These are phyloP conservation scores for Caenorhabditis sulstoni DNA, from an alignment of 2,888 invertebrate species.

Conservation along the genomic window DNA sequence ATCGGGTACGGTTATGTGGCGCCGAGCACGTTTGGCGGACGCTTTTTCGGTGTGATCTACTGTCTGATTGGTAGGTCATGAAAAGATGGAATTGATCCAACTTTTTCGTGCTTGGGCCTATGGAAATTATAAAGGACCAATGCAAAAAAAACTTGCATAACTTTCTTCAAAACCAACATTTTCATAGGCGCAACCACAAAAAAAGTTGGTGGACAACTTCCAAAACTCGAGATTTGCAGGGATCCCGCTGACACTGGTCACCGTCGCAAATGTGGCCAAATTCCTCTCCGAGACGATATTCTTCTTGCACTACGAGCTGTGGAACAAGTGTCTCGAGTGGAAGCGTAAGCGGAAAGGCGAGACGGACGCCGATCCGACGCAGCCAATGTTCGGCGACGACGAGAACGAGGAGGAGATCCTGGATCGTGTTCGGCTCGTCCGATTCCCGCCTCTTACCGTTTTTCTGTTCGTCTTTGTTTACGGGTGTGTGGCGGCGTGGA, in stretches of 20 bases:
- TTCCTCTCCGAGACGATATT: constrained; percentile 79
- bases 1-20: constrained; percentile 78
- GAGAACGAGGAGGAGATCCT: constrained; percentile 79
- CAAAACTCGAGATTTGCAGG: too few relatives aligned
- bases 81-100: not conserved
- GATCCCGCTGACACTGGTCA: constrained; percentile 73
- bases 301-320: constrained; percentile 75
- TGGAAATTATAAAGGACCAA: too few relatives aligned
- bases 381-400: constrained; percentile 75
- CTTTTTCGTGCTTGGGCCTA: too few relatives aligned
- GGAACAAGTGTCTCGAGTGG: constrained; percentile 75
- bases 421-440: constrained; percentile 75
- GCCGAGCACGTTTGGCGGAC: constrained; percentile 84
- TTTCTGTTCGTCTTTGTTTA: constrained; percentile 78
- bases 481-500: constrained; percentile 75
- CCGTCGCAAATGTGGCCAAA: constrained; percentile 78
- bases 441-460: constrained; percentile 78
- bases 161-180: not conserved
- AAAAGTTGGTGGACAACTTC: too few relatives aligned
- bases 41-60: constrained; percentile 91
- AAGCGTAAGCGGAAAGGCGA: constrained; percentile 66
- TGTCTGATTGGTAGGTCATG: constrained; percentile 85
- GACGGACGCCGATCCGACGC: constrained; percentile 48
- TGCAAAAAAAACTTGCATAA: not conserved
- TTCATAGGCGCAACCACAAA: too few relatives aligned